Percentiles rank a stretch among this genome's conserved stretches.
These are phyloP conservation scores for Gila robusta DNA, from an alignment of 2,797 vertebrate genomes.

Conservation along the genomic window DNA sequence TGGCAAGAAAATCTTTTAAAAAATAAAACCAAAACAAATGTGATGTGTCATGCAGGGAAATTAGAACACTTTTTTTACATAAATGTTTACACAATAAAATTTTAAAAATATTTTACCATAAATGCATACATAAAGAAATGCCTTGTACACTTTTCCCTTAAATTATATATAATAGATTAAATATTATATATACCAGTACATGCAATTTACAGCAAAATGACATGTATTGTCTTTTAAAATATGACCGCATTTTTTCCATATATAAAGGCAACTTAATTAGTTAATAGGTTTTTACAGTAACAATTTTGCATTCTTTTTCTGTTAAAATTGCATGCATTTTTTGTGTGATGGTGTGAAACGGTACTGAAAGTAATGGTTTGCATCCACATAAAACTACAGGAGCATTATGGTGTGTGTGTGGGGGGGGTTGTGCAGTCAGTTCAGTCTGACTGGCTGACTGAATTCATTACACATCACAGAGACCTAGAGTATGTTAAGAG, in stretches of 20 bases:
- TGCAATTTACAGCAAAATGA: background rate
- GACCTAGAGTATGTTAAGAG: background rate
- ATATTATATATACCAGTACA: background rate
- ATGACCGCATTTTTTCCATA: background rate
- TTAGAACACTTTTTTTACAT: background rate
- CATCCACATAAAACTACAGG: background rate
- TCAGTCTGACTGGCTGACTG: background rate
- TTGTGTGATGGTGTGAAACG: too few relatives aligned
- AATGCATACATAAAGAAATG: background rate
- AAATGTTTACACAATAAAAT: too few relatives aligned
- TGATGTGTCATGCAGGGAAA: background rate
- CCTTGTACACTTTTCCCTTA: background rate
- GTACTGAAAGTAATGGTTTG: background rate
- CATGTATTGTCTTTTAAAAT: background rate
- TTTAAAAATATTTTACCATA: background rate
- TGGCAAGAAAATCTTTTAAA: background rate
- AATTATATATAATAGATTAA: too few relatives aligned
- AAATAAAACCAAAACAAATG: background rate
- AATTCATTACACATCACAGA: constrained; percentile 33
- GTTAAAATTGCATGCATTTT: background rate
- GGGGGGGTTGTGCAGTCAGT: background rate
- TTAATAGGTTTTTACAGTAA: background rate
- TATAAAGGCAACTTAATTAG: background rate
- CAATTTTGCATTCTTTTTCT: background rate
- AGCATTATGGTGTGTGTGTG: background rate